These are phyloP conservation scores for Adelphocoris suturalis DNA, from an alignment of 2,888 invertebrate species.

Conservation along the genomic window DNA sequence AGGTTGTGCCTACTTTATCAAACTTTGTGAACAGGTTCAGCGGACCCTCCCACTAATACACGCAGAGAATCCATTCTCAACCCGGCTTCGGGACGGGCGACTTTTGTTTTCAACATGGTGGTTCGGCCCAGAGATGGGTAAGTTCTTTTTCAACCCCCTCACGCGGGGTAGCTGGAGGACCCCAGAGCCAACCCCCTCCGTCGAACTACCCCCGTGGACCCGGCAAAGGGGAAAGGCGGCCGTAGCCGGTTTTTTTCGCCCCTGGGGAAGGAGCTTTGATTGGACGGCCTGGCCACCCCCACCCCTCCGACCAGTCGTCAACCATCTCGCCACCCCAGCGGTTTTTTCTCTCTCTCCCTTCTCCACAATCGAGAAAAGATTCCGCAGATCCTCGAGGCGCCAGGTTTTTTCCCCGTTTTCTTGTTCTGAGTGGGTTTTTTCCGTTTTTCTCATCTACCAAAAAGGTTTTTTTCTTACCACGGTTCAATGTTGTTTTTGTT, in stretches of 20 bases:
- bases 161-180: background rate
- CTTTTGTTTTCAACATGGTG: conserved; percentile 57
- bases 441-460: background rate
- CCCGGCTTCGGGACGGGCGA: background rate
- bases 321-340: background rate
- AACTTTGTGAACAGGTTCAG: too few species aligned
- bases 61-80: too few species aligned
- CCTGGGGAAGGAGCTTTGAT: conserved; percentile 10
- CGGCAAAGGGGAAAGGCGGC: background rate
- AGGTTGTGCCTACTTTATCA: too few species aligned
- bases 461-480: background rate
- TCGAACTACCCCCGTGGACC: conserved; percentile 29
- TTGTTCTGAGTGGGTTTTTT: conserved; percentile 1
- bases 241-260: conserved; percentile 18
- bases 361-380: conserved; percentile 20
- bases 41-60: too few species aligned
- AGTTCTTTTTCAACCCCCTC: background rate
- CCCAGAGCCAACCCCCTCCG: background rate
- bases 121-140: conserved; percentile 19
- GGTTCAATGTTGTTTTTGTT: too few species aligned
- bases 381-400: conserved; percentile 18
- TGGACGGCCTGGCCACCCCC: conserved; percentile 8
- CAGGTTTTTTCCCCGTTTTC: background rate
- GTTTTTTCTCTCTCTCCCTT: background rate
- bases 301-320: background rate